phyloP scores from a whole-genome alignment of 2,888 invertebrate species.

The Eretmocerus hayati region DNA sequence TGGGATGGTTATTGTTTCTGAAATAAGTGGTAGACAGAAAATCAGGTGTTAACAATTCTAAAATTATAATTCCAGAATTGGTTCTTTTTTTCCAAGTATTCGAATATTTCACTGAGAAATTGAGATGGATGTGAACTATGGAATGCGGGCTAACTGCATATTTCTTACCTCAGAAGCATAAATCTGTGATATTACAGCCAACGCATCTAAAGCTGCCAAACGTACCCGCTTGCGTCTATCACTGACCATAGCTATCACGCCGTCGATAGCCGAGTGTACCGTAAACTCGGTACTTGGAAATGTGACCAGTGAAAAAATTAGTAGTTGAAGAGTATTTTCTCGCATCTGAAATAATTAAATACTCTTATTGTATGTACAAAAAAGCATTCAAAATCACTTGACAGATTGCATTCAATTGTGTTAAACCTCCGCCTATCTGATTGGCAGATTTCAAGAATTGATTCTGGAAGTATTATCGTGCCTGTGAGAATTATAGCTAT shows the following conservation, averaged over 20 bases:
- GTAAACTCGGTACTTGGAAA: constrained; percentile 66
- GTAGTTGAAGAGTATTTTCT: constrained; percentile 68
- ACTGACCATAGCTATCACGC: constrained; percentile 37
- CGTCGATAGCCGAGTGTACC: constrained; percentile 36
- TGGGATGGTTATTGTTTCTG: too few relatives aligned
- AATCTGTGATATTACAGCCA: constrained; percentile 71
- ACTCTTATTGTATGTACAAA: neutral
- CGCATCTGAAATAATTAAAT: constrained; percentile 50
- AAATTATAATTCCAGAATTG: too few relatives aligned
- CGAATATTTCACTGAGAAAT: too few relatives aligned
- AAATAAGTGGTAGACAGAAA: too few relatives aligned
- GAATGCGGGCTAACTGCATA: neutral
- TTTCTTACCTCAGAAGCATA: constrained; percentile 39
- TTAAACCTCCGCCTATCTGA: too few relatives aligned
- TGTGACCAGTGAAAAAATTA: constrained; percentile 69
- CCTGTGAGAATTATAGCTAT: too few relatives aligned
- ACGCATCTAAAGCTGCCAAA: constrained; percentile 71
- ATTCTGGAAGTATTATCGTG: too few relatives aligned
- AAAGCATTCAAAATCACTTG: neutral
- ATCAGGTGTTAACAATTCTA: too few relatives aligned
- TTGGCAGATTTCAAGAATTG: too few relatives aligned
- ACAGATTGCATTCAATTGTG: too few relatives aligned
- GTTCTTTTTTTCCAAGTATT: too few relatives aligned
- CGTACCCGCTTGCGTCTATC: constrained; percentile 68
- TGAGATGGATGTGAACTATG: constrained; percentile 1